phyloP scores from a whole-genome alignment of 2,888 invertebrate species.

The Chrysolina haemoptera region DNA sequence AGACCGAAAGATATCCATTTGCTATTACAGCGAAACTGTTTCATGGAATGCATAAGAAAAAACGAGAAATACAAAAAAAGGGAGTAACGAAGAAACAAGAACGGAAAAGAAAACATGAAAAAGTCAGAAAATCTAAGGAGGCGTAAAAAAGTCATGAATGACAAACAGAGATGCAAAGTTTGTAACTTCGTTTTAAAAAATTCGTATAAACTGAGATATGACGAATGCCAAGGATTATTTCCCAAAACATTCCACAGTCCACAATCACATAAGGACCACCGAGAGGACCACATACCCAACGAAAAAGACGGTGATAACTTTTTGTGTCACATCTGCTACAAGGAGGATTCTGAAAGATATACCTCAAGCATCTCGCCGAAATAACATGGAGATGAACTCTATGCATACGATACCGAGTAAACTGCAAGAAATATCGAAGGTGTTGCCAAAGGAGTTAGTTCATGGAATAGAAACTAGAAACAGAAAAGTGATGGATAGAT shows the following conservation, averaged over 20 bases:
- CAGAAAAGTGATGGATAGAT: not conserved
- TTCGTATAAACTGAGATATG: not conserved
- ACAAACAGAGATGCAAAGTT: not conserved
- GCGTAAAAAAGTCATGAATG: not conserved
- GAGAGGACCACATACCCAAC: not conserved
- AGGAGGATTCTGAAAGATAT: not conserved
- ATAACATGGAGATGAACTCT: not conserved
- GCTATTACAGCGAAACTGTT: conserved; percentile 16
- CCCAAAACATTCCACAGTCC: not conserved
- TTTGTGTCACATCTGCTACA: not conserved
- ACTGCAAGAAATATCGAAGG: not conserved
- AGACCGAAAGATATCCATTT: conserved; percentile 20
- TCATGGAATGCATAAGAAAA: not conserved
- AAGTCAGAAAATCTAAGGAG: not conserved
- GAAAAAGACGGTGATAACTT: not conserved
- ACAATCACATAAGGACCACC: not conserved
- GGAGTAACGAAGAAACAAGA: not conserved
- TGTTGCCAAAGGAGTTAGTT: not conserved
- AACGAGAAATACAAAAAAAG: not conserved
- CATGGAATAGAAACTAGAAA: not conserved
- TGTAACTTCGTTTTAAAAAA: not conserved
- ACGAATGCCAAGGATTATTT: not conserved
- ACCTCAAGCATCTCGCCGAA: not conserved
- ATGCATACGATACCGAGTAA: not conserved
- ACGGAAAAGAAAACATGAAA: not conserved